Conservation (phyloP, 2,888 invertebrate genomes). For the Opisthograptis luteolata region DNA sequence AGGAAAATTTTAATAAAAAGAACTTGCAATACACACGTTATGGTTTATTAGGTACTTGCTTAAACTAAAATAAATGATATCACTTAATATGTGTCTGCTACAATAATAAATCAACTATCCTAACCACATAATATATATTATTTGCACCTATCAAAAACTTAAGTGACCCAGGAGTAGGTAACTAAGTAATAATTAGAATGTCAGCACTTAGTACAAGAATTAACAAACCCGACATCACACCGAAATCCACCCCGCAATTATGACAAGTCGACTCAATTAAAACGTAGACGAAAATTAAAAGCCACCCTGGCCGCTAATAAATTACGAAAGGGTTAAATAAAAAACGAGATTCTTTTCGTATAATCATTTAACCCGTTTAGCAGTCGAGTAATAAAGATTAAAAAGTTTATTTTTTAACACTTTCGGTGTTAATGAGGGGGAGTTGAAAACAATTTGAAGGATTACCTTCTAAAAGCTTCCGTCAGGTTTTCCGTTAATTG, state of each 20-base stretch:
- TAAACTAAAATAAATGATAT: no score
- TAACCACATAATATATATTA: no score
- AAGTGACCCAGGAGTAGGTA: not conserved
- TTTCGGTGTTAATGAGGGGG: constrained; percentile 84
- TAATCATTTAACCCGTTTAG: constrained; percentile 83
- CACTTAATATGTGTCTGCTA: no score
- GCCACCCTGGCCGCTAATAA: constrained; percentile 70
- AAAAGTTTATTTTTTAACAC: constrained; percentile 85
- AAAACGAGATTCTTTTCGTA: constrained; percentile 76
- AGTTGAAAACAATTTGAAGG: constrained; percentile 84
- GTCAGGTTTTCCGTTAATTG: constrained; percentile 84
- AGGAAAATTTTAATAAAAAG: no score
- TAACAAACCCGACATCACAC: constrained; percentile 43
- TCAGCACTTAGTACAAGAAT: constrained; percentile 23
- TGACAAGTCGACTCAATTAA: constrained; percentile 66
- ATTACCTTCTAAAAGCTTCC: constrained; percentile 85
- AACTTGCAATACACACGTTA: no score
- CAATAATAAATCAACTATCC: no score
- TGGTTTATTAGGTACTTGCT: no score
- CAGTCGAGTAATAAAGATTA: constrained; percentile 84
- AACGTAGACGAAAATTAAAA: constrained; percentile 70
- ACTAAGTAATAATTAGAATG: constrained; percentile 18
- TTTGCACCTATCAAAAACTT: not conserved
- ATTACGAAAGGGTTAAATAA: constrained; percentile 75
- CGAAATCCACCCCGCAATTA: constrained; percentile 67